Conservation (phyloP, 2,113 vertebrate species). For the Leptocoma aspasia region DNA sequence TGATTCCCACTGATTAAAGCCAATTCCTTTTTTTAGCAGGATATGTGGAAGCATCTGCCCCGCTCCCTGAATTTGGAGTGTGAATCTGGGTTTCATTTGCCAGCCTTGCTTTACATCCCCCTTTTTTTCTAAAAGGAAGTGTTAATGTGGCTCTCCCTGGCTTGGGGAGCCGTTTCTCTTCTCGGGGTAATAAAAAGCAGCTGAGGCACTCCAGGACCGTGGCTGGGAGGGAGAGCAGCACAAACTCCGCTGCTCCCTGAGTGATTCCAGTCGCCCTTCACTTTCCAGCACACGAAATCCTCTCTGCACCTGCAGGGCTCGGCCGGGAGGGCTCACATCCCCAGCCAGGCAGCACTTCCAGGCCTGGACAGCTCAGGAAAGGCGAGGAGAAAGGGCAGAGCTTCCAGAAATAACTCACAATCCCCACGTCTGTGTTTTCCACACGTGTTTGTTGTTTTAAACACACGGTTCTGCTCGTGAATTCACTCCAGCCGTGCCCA, state of each 20-base stretch:
- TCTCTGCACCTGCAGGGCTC: neutral
- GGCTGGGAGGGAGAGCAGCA: neutral
- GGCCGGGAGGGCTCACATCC: neutral
- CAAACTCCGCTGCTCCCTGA: neutral
- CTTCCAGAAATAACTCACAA: neutral
- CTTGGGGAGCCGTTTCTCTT: neutral
- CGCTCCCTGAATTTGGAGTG: neutral
- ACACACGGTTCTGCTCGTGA: neutral
- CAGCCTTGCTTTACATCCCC: neutral
- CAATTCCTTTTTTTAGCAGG: neutral
- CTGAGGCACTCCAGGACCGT: neutral
- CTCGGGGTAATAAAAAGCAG: slow-evolving; percentile 13
- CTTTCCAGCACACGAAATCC: rapidly evolving
- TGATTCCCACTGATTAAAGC: neutral
- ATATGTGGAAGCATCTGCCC: neutral
- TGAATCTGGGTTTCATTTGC: slow-evolving; percentile 38
- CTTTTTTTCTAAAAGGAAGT: neutral
- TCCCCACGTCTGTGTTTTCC: rapidly evolving
- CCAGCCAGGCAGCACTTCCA: neutral
- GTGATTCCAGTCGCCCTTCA: neutral
- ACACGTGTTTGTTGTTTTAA: neutral
- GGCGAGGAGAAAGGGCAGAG: neutral
- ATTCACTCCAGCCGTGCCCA: rapidly evolving
- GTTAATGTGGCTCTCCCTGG: neutral
- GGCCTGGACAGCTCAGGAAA: neutral